Percentiles rank a stretch among this genome's conserved stretches.
Conservation (phyloP, 1,140 invertebrate species). For the Drosophila cardini region DNA sequence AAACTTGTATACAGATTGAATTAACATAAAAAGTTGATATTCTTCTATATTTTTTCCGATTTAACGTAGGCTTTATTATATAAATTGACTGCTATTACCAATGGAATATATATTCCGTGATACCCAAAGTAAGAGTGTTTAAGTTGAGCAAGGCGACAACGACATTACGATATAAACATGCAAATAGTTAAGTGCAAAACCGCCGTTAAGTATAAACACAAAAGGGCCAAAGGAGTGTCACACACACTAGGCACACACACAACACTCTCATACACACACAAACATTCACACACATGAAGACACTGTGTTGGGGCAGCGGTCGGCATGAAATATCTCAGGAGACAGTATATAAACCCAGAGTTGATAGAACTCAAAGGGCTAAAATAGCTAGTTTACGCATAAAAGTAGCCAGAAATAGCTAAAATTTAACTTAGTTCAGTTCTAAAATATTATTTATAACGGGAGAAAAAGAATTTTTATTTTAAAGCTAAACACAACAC, state of each 20-base stretch:
- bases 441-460: no score
- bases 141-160: conserved; percentile 45
- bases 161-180: conserved; percentile 62
- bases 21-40: no score
- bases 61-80: no score
- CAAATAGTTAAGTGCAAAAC: conserved; percentile 76
- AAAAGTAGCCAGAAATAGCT: no score
- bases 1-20: no score
- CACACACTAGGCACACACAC: conserved; percentile 26
- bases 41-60: no score
- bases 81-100: background rate
- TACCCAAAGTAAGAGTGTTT: background rate
- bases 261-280: conserved; percentile 32
- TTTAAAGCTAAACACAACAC: no score
- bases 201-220: conserved; percentile 77
- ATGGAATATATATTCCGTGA: no score
- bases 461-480: no score
- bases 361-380: no score
- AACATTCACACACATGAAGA: conserved; percentile 32
- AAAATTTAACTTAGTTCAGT: no score
- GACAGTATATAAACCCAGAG: conserved; percentile 58
- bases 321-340: conserved; percentile 69
- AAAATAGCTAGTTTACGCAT: no score
- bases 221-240: conserved; percentile 62
- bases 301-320: conserved; percentile 20